phyloP scores from a whole-genome alignment of 2,113 vertebrate genomes.

The Odocoileus virginianus region DNA sequence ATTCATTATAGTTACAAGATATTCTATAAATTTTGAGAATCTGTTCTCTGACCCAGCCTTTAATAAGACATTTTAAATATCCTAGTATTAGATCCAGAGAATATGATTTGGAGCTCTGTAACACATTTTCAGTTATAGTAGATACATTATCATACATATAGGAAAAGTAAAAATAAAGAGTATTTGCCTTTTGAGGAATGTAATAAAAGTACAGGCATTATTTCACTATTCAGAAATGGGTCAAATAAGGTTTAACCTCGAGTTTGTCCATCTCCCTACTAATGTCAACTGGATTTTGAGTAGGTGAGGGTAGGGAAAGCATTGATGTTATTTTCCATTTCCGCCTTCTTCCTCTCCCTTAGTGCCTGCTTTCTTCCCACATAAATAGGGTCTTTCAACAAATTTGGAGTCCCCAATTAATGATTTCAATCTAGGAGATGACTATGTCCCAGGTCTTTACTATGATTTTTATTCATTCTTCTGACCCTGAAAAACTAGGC shows the following conservation, averaged over 20 bases:
- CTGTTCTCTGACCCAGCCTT: background rate
- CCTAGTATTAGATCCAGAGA: background rate
- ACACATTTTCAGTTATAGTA: background rate
- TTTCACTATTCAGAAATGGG: background rate
- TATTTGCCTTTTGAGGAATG: background rate
- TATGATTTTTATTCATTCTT: background rate
- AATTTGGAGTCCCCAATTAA: background rate
- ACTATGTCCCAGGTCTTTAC: background rate
- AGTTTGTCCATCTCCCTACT: rapidly evolving
- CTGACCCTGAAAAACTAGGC: background rate
- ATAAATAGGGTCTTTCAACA: background rate
- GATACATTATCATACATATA: background rate
- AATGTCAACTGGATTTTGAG: no score
- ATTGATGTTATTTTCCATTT: background rate
- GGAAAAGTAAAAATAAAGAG: background rate
- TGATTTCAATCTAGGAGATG: background rate
- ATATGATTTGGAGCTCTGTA: background rate
- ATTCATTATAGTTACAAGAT: background rate
- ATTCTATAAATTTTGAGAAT: background rate
- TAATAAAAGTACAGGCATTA: background rate
- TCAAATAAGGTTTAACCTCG: background rate
- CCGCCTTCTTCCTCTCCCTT: rapidly evolving
- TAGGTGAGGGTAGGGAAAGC: background rate
- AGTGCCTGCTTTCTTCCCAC: background rate
- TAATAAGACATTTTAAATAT: background rate